Percentiles rank a stretch among this genome's conserved stretches.
Conservation (phyloP, 2,113 vertebrate genomes). For the Bubo scandiacus region DNA sequence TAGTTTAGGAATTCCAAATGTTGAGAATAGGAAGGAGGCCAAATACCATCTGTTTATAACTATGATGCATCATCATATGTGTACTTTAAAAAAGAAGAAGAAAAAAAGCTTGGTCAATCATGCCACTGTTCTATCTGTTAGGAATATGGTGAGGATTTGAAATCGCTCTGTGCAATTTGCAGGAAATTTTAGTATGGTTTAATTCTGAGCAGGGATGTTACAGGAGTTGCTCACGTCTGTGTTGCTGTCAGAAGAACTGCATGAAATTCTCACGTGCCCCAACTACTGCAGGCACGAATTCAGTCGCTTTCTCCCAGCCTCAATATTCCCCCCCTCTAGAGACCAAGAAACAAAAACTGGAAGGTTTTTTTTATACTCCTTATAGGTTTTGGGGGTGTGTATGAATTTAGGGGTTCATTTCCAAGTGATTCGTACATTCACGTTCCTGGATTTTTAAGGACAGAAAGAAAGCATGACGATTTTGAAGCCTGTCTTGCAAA, state of each 20-base stretch:
- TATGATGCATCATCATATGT: constrained; percentile 85
- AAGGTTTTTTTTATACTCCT: not conserved
- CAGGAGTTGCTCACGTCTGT: constrained; percentile 51
- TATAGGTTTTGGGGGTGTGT: not conserved
- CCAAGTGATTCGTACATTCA: accelerated
- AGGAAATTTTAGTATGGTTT: constrained; percentile 53
- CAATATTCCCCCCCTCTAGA: constrained; percentile 26
- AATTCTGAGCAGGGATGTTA: constrained; percentile 52
- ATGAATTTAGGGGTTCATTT: not conserved
- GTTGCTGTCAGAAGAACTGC: constrained; percentile 54
- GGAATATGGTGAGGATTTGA: constrained; percentile 73
- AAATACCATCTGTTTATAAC: constrained; percentile 90
- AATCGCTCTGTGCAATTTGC: constrained; percentile 49
- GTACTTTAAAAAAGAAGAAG: constrained; percentile 77
- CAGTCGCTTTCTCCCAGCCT: constrained; percentile 57
- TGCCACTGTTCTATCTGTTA: constrained; percentile 78
- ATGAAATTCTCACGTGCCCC: constrained; percentile 54
- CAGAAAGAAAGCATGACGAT: not conserved
- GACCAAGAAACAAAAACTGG: constrained; percentile 40
- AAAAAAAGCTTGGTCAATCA: constrained; percentile 79
- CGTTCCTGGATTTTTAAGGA: not conserved
- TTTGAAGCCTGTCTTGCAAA: constrained; percentile 21
- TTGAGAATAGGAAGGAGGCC: constrained; percentile 89
- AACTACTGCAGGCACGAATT: constrained; percentile 48
- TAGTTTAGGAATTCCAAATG: constrained; percentile 90